A percentile compares a stretch with the other conserved stretches of the same genome.
Conservation (phyloP, 2,797 vertebrate genomes). For the Pseudomugil gertrudae region DNA sequence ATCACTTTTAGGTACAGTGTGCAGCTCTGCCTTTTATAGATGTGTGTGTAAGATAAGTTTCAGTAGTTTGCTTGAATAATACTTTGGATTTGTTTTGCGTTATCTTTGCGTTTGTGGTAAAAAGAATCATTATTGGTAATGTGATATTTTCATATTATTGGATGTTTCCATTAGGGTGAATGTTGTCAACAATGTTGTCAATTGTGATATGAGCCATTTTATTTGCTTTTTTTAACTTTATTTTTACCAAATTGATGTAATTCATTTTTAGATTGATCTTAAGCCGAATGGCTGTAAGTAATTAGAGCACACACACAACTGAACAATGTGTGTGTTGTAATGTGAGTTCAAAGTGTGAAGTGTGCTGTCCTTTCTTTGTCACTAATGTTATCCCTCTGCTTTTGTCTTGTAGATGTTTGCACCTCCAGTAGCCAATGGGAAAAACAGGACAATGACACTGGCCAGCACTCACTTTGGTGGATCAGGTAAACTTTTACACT, state of each 20-base stretch:
- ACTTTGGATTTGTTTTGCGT: not conserved
- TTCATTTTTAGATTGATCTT: not conserved
- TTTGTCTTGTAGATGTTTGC: slow-evolving; percentile 95
- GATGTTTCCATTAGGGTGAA: not conserved
- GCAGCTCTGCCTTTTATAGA: not conserved
- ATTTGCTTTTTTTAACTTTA: slow-evolving; percentile 1
- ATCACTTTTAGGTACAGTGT: slow-evolving; percentile 12
- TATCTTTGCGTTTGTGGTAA: not conserved
- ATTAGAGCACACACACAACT: not conserved
- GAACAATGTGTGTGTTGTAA: slow-evolving; percentile 22
- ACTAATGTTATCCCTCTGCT: slow-evolving; percentile 52
- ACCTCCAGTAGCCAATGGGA: slow-evolving; percentile 95
- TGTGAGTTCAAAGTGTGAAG: slow-evolving; percentile 61
- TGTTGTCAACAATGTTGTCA: slow-evolving; percentile 6
- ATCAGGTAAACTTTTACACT: slow-evolving; percentile 85
- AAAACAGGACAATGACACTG: slow-evolving; percentile 94
- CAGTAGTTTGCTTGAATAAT: slow-evolving; percentile 7
- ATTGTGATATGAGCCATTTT: not conserved
- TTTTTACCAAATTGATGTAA: not conserved
- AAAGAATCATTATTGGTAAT: not conserved
- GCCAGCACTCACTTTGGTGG: slow-evolving; percentile 92
- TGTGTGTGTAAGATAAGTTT: not conserved
- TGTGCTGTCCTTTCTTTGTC: slow-evolving; percentile 55
- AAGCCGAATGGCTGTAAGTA: slow-evolving; percentile 14
- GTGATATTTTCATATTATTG: not conserved